These are phyloP conservation scores for Pollimyrus isidori DNA, from an alignment of 2,113 vertebrate genomes.

Conservation along the genomic window DNA sequence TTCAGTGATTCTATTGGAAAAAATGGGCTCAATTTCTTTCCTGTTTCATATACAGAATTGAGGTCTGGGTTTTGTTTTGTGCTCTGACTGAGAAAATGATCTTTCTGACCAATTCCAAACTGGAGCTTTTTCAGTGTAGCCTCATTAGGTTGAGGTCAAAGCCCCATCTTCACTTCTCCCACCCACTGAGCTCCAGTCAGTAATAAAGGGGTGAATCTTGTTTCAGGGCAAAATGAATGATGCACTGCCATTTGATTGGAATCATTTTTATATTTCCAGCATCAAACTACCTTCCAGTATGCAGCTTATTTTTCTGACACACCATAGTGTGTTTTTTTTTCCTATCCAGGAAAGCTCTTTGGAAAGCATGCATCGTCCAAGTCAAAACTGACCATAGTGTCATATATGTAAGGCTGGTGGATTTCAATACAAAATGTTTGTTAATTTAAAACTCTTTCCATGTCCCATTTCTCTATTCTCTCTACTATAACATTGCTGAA, in stretches of 20 bases:
- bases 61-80: neutral
- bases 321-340: neutral
- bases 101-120: conserved; percentile 6
- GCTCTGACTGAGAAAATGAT: neutral
- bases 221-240: conserved; percentile 3
- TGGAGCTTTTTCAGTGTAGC: neutral
- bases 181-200: neutral
- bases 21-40: neutral
- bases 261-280: neutral
- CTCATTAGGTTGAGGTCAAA: neutral
- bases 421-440: neutral
- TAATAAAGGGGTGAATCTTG: neutral
- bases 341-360: neutral
- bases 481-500: neutral
- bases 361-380: neutral
- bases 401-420: neutral
- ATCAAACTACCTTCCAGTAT: neutral
- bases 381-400: neutral
- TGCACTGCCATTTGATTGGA: neutral
- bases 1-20: neutral
- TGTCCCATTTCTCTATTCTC: neutral
- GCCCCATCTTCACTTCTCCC: neutral
- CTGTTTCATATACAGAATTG: neutral
- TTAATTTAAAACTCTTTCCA: neutral
- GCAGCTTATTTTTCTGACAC: neutral